Evolutionary conservation across 2,113 vertebrate species (phyloP).

Genomic region (Sphaerodactylus townsendi): DNA sequence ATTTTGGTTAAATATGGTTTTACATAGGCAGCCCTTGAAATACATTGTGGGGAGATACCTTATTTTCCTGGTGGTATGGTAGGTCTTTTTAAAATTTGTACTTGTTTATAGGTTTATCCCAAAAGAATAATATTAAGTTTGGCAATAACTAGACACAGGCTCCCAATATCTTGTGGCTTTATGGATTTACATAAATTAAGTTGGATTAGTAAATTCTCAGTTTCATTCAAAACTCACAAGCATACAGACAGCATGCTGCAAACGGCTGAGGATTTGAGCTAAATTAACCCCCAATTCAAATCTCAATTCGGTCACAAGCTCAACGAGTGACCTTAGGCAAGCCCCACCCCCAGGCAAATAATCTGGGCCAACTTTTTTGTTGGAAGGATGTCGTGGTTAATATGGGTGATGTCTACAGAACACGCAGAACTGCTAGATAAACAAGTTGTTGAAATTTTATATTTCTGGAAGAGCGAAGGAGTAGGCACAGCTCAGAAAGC

Average conservation of each 20-base stretch:
- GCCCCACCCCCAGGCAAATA: too few relatives aligned
- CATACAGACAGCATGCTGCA: not conserved
- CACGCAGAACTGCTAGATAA: not conserved
- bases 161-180: not conserved
- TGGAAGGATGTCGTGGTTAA: not conserved
- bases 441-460: not conserved
- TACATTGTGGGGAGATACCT: too few relatives aligned
- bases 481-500: not conserved
- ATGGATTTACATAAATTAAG: not conserved
- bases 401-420: not conserved
- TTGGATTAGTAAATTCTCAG: not conserved
- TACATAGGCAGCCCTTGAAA: too few relatives aligned
- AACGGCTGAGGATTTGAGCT: not conserved
- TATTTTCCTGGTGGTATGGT: too few relatives aligned
- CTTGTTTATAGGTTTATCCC: too few relatives aligned
- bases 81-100: too few relatives aligned
- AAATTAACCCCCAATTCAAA: not conserved
- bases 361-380: too few relatives aligned
- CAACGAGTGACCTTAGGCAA: not conserved
- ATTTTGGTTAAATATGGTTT: not conserved
- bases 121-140: not conserved
- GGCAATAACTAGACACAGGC: not conserved
- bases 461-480: not conserved
- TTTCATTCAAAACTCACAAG: not conserved
- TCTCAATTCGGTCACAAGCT: not conserved